Base-by-base conservation (phyloP, 2,888 invertebrate species). In the Dicyrtoma fusca region DNA sequence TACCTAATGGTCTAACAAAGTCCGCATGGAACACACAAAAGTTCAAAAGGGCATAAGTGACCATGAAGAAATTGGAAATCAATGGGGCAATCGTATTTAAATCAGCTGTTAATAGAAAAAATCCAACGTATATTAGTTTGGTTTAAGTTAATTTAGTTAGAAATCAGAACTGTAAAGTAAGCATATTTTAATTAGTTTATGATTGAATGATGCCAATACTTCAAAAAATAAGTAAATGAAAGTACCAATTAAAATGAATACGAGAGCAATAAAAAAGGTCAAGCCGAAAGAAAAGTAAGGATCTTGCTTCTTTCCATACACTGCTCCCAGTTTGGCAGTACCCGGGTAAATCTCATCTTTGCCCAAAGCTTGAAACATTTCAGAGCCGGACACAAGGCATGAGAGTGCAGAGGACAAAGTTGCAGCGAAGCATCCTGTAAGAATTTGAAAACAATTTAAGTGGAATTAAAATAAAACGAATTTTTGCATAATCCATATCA, bases 401-500 rank as follows among this genome's bases (percentile, higher is more conserved):
- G 97, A 97, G 68, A 98, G 86, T 0, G 97, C 97, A 0, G 97
- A 97, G 0, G 97, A 97, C 17, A 99, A 85, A 0, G 98, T 96
- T 0, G 98, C 97, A 0, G 97, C 96, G 84, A 97, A 97, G 82
- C 97, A 96, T 0, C 97, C 97, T 44, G 95, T 19, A 25, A 11
- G 13, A 25, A 57, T 23, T n/a, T 17, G 4, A 19, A 49, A 49
- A 19, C 34, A 34, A 34, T 34, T 21, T 13, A 63, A 34, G 23
- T 61, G 3, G 11, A 5, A 6, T 26, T 59, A 26, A 34, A 34
- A 34, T 34, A 25, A 17, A 49, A 19, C 49, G n/a, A 14, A 49
- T 49, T 49, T 49, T 49, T 49, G 19, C 49, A 49, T 49, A 8
- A 8, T 34, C 34, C 34, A 34, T 34, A 34, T 34, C 34, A 34